Percentiles rank a stretch among this genome's conserved stretches.
Conservation (phyloP, 2,888 invertebrate species). For the Monopis laevigella region DNA sequence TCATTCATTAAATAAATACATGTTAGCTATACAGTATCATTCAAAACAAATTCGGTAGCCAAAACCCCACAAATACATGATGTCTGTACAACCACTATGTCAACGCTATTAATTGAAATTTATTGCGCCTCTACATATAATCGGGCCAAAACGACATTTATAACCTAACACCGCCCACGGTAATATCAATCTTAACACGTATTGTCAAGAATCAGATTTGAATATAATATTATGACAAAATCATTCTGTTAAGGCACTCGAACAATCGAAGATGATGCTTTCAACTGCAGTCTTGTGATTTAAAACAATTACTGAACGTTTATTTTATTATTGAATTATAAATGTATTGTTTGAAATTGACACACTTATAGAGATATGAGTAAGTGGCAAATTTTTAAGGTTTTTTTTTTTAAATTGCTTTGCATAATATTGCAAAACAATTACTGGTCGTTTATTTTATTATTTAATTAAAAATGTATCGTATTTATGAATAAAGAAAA, state of each 20-base stretch:
- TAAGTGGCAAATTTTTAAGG: no score
- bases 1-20: no score
- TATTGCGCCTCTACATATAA: conserved; percentile 49
- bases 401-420: no score
- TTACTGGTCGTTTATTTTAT: no score
- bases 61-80: neutral
- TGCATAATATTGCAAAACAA: no score
- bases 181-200: conserved; percentile 27
- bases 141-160: conserved; percentile 39
- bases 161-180: conserved; percentile 18
- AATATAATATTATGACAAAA: conserved; percentile 22
- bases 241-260: conserved; percentile 28
- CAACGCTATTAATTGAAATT: conserved; percentile 61
- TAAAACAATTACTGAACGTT: conserved; percentile 51
- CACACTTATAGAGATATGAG: no score
- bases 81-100: conserved; percentile 24
- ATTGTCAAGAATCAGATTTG: conserved; percentile 24
- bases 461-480: no score
- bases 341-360: no score
- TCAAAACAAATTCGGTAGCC: conserved; percentile 4
- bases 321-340: conserved; percentile 49
- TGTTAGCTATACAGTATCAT: no score
- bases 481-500: no score
- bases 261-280: conserved; percentile 57
- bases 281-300: conserved; percentile 48